phyloP scores from a whole-genome alignment of 2,113 vertebrate genomes.

The Furnarius figulus region DNA sequence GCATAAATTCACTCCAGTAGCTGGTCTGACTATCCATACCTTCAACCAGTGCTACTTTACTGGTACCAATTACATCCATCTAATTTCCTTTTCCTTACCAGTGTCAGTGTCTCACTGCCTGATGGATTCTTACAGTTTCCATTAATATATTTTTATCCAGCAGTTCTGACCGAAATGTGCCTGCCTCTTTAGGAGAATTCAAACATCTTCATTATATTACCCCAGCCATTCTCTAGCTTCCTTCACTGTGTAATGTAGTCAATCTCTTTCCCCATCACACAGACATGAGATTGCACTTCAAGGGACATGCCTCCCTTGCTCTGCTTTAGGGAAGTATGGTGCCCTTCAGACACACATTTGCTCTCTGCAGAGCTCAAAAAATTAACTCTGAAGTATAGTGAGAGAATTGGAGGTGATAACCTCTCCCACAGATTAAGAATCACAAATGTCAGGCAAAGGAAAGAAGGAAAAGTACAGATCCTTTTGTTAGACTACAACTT shows the following conservation, averaged over 20 bases:
- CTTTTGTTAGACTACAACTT: neutral
- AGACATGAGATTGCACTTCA: rapidly evolving
- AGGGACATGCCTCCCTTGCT: neutral
- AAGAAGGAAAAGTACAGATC: neutral
- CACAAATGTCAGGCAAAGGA: neutral
- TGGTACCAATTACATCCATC: neutral
- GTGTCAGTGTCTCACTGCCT: neutral
- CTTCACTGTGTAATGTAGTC: neutral
- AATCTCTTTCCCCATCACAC: neutral
- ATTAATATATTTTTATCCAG: neutral
- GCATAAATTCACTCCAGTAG: neutral
- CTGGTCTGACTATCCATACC: neutral
- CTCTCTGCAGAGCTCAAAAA: neutral
- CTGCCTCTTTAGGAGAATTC: neutral
- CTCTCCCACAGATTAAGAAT: neutral
- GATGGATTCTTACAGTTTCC: neutral
- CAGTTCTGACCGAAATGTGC: neutral
- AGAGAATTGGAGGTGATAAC: neutral
- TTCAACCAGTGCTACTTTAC: neutral
- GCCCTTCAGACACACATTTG: rapidly evolving
- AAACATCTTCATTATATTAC: neutral
- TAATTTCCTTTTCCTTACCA: neutral
- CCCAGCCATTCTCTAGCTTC: neutral
- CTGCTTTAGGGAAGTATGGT: neutral
- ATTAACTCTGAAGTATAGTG: neutral